Evolutionary conservation across 2,797 vertebrate genomes (phyloP), one percentile per base, ranked within the genome.

Genomic region (Spea hammondii): DNA sequence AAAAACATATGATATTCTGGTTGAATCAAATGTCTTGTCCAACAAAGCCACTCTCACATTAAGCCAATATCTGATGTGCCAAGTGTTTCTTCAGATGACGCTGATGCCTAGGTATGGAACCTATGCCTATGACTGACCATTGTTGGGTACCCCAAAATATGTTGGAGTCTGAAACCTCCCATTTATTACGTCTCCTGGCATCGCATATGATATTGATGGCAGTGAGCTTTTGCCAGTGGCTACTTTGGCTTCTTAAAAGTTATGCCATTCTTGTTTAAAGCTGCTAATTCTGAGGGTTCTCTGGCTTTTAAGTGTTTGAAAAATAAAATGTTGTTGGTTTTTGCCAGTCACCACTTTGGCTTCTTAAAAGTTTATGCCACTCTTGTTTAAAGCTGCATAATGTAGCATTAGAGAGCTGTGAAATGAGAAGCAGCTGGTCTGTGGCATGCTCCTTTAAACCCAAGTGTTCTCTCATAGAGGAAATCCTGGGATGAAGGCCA

Each of bases 401-500:
- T 81, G 69, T 81, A 71, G 47, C 75, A 81, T 80, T 67, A 76
- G 68, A 67, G 62, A 46, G 51, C 53, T 71, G 44, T 32, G 11
- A 59, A 45, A 71, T 7, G 53, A 47, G 44, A 54, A 76, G 69
- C 79, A 81, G 79, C 79, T 77, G 79, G 79, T 62, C 79, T 72
- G 67, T 45, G 67, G 79, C 53, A n/a, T 69, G 66, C 74, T 72
- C 53, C 74, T 72, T 72, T 53, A 72, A 72, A 53, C 68, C 64
- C 79, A 76, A 76, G 53, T 76, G 74, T 62, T 81, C 74, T 74
- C 79, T 76, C 68, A 51, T 74, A 76, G 59, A 70, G 79, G 74
- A 81, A 76, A 81, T 77, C 74, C 79, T 80, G 79, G 79, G 79
- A 80, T 74, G 13, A 65, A 54, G 69, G 73, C 79, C 79, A 80